Evolutionary conservation across 2,888 invertebrate species (phyloP).

Genomic region (Conistra vaccinii): DNA sequence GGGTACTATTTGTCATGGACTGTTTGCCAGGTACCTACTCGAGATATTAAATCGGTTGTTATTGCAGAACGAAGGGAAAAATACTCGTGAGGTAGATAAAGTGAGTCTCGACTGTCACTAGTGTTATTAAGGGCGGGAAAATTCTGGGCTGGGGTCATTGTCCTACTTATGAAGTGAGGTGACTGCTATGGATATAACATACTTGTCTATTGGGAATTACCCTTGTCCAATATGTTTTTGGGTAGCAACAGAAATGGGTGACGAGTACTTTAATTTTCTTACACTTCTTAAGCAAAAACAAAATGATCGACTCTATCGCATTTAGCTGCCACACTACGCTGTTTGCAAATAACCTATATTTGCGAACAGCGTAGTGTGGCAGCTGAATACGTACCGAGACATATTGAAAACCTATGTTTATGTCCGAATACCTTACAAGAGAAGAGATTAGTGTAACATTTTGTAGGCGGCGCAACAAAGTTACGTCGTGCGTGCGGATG

Average conservation of each 20-base stretch:
- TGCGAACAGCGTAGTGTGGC: too few species aligned
- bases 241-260: slow-evolving; percentile 10
- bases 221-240: slow-evolving; percentile 16
- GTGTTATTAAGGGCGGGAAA: slow-evolving; percentile 31
- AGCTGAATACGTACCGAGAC: not conserved
- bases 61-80: slow-evolving; percentile 57
- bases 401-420: not conserved
- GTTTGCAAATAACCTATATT: too few species aligned
- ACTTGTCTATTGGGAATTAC: slow-evolving; percentile 27
- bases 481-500: not conserved
- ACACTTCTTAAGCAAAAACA: too few species aligned
- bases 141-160: slow-evolving; percentile 40
- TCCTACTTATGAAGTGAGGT: slow-evolving; percentile 13
- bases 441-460: not conserved
- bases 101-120: slow-evolving; percentile 28
- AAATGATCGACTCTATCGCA: not conserved
- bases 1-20: slow-evolving; percentile 56
- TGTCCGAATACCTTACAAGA: not conserved
- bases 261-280: not conserved
- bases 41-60: slow-evolving; percentile 63
- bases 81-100: slow-evolving; percentile 54
- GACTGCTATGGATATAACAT: slow-evolving; percentile 17
- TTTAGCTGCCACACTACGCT: not conserved
- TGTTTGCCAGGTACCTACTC: slow-evolving; percentile 54
- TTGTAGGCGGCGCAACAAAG: not conserved